Percentiles rank a stretch among this genome's conserved stretches.
These are phyloP conservation scores for Nemotelus nigrinus DNA, from an alignment of 2,888 invertebrate species.

Conservation along the genomic window DNA sequence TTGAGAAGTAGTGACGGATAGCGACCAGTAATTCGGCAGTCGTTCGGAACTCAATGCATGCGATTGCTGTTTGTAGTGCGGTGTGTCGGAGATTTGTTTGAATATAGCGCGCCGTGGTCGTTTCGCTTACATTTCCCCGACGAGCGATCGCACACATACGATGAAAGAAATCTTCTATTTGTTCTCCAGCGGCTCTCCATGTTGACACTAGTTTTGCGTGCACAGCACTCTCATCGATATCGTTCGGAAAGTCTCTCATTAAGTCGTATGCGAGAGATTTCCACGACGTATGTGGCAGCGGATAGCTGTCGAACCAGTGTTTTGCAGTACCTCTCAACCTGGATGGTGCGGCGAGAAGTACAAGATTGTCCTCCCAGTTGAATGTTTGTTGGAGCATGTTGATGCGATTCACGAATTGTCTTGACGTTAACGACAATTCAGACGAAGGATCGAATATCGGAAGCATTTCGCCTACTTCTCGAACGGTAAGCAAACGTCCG, in stretches of 20 bases:
- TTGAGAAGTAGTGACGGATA: background rate
- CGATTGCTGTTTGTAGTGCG: background rate
- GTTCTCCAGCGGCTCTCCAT: background rate
- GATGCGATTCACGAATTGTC: conserved; percentile 7
- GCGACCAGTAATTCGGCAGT: background rate
- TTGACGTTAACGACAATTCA: conserved; percentile 4
- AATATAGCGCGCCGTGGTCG: background rate
- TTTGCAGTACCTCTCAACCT: conserved; percentile 33
- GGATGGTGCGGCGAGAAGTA: conserved; percentile 11
- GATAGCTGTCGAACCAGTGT: conserved; percentile 19
- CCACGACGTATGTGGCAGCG: background rate
- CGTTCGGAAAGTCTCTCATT: background rate
- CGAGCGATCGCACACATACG: too few species aligned
- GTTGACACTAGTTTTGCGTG: background rate
- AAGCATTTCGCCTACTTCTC: conserved; percentile 3
- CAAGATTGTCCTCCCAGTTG: conserved; percentile 18
- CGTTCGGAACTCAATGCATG: background rate
- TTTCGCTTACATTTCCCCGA: background rate
- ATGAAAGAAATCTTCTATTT: conserved; percentile 1
- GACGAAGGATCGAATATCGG: background rate
- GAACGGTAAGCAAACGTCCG: background rate
- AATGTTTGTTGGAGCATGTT: conserved; percentile 4
- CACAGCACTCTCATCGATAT: too few species aligned
- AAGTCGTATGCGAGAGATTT: conserved; percentile 10
- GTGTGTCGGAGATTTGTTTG: background rate